phyloP scores from a whole-genome alignment of 2,888 invertebrate species.

The Polietes domitor region DNA sequence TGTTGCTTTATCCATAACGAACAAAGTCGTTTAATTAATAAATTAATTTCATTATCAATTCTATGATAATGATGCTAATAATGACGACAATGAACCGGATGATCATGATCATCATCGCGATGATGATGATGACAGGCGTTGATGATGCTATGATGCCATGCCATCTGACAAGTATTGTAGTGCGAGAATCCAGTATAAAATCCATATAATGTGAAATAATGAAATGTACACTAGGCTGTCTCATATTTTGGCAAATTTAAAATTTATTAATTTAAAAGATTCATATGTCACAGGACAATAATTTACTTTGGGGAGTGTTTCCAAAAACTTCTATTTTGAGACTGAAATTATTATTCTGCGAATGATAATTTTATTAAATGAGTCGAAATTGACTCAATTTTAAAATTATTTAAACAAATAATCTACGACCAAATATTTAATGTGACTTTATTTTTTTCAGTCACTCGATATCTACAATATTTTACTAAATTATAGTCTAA shows the following conservation, averaged over 20 bases:
- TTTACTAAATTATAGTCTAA: too few relatives aligned
- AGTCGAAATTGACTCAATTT: too few relatives aligned
- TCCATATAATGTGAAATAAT: background rate
- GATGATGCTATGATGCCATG: constrained; percentile 21
- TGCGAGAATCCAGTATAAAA: background rate
- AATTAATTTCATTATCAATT: background rate
- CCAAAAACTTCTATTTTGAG: too few relatives aligned
- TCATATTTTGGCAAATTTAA: constrained; percentile 3
- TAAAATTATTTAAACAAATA: too few relatives aligned
- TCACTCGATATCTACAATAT: too few relatives aligned
- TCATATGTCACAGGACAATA: too few relatives aligned
- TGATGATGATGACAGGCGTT: background rate
- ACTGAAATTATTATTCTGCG: too few relatives aligned
- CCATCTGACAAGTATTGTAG: background rate
- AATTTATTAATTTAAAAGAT: background rate
- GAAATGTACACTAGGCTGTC: background rate
- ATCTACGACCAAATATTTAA: too few relatives aligned
- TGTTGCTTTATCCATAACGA: background rate
- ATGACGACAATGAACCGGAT: constrained; percentile 2
- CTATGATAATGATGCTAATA: background rate
- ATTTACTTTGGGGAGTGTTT: too few relatives aligned
- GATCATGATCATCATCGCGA: background rate
- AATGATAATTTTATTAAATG: too few relatives aligned
- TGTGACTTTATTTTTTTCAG: too few relatives aligned
- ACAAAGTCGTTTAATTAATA: constrained; percentile 25